phyloP scores from a whole-genome alignment of 2,113 vertebrate genomes.

The Pterophyllum scalare region DNA sequence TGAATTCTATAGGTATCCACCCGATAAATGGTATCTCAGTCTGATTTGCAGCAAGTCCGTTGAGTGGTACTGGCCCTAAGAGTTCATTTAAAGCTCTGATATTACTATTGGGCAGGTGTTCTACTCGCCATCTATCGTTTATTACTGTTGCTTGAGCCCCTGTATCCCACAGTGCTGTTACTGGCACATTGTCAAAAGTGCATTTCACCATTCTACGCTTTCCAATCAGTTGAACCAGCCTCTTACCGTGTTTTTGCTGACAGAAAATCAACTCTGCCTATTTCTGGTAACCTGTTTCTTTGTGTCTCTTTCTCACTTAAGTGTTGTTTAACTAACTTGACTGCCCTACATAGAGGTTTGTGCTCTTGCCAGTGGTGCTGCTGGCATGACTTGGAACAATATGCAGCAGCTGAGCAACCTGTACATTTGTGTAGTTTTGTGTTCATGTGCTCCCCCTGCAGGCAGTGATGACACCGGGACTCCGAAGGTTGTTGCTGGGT shows the following conservation, averaged over 20 bases:
- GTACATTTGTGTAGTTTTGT: not conserved
- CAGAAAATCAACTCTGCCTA: too few relatives aligned
- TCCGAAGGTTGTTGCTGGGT: fast-evolving
- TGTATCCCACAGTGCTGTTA: not conserved
- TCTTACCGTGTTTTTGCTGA: too few relatives aligned
- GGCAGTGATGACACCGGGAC: fast-evolving
- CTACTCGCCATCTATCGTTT: fast-evolving
- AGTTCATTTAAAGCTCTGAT: fast-evolving
- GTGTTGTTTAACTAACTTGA: not conserved
- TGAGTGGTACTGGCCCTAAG: not conserved
- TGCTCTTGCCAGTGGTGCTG: not conserved
- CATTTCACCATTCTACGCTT: fast-evolving
- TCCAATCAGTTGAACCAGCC: not conserved
- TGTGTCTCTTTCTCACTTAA: not conserved
- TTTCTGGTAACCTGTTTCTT: not conserved
- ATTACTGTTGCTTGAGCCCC: not conserved
- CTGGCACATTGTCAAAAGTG: fast-evolving
- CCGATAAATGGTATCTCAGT: not conserved
- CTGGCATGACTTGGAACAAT: not conserved
- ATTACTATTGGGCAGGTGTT: not conserved
- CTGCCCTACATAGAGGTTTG: not conserved
- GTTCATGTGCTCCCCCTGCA: not conserved
- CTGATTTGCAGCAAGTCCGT: fast-evolving
- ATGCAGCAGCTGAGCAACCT: not conserved
- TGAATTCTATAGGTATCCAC: fast-evolving